Evolutionary conservation across 2,113 vertebrate species (phyloP).

Genomic region (Pangasianodon hypophthalmus): DNA sequence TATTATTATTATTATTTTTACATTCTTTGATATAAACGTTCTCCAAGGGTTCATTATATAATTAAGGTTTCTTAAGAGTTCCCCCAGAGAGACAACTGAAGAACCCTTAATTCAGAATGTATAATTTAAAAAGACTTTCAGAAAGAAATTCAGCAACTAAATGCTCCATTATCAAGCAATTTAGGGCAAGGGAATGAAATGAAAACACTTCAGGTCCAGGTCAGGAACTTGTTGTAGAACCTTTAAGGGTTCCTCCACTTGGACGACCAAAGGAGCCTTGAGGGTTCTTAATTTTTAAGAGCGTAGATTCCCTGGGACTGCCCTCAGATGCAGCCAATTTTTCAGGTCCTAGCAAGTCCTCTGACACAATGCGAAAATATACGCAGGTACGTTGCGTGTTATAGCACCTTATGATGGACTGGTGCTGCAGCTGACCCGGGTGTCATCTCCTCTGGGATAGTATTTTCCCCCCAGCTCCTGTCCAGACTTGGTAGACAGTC

Average conservation of each 20-base stretch:
- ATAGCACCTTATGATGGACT: constrained; percentile 15
- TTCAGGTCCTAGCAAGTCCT: not conserved
- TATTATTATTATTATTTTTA: too few relatives aligned
- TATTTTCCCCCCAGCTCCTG: constrained; percentile 30
- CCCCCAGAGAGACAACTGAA: not conserved
- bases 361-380: not conserved
- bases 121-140: not conserved
- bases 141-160: not conserved
- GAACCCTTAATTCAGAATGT: not conserved
- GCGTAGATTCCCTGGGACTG: not conserved
- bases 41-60: not conserved
- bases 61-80: not conserved
- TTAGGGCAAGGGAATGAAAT: not conserved
- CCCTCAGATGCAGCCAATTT: not conserved
- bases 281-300: not conserved
- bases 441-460: not conserved
- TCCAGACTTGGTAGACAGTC: constrained; percentile 22
- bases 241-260: not conserved
- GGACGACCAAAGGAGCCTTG: not conserved
- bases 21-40: not conserved
- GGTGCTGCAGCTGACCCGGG: not conserved
- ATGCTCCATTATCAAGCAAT: not conserved
- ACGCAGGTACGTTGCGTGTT: not conserved
- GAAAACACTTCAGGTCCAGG: not conserved
- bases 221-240: not conserved